Conservation (phyloP, 1,140 invertebrate species). For the Chymomyza costata region DNA sequence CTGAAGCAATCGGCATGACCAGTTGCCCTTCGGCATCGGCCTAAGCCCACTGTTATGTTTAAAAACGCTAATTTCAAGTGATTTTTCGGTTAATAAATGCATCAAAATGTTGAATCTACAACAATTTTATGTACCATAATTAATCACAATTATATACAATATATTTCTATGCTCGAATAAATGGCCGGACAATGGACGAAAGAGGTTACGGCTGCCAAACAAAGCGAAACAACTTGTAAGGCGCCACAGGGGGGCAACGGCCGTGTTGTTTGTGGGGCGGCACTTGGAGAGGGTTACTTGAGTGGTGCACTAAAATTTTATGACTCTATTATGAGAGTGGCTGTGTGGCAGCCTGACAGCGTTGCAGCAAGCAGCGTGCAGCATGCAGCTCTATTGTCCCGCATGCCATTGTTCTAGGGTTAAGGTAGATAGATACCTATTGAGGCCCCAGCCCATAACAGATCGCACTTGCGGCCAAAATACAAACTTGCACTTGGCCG, state of each 20-base stretch:
- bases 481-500: slow-evolving; percentile 7
- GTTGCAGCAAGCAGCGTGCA: slow-evolving; percentile 3
- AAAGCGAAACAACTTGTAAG: slow-evolving; percentile 58
- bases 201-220: no score
- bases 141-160: slow-evolving; percentile 37
- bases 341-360: slow-evolving; percentile 26
- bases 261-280: background rate
- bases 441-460: slow-evolving; percentile 7
- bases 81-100: slow-evolving; percentile 72
- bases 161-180: no score
- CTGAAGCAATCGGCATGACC: no score
- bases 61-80: slow-evolving; percentile 60
- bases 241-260: slow-evolving; percentile 51
- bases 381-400: slow-evolving; percentile 37
- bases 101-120: slow-evolving; percentile 69
- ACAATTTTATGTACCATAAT: slow-evolving; percentile 71
- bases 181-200: no score
- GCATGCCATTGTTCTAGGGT: slow-evolving; percentile 54
- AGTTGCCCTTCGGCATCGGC: no score
- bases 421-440: background rate
- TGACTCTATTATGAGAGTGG: slow-evolving; percentile 72
- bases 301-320: slow-evolving; percentile 71
- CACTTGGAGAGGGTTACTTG: slow-evolving; percentile 11
- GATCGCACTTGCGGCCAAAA: slow-evolving; percentile 9
- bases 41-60: slow-evolving; percentile 25